Evolutionary conservation across 2,797 vertebrate species (phyloP).

Genomic region (Microcaecilia unicolor): DNA sequence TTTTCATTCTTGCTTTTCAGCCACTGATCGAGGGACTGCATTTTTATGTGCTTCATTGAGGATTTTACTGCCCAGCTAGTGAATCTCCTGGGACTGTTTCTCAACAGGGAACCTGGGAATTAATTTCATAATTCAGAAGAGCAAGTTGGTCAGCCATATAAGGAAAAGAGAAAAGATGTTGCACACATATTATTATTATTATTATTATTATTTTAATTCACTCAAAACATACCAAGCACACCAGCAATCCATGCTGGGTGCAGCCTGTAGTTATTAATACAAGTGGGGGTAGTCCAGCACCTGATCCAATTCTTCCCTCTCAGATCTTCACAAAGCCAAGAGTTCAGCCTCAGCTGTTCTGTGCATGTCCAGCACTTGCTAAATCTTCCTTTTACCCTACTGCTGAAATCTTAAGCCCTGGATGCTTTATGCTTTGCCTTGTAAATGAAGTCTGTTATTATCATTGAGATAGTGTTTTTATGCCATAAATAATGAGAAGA

Average conservation of each 20-base stretch:
- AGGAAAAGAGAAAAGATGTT: neutral
- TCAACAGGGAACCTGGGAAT: too few species aligned
- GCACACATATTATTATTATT: too few species aligned
- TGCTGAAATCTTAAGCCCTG: constrained; percentile 46
- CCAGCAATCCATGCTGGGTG: constrained; percentile 27
- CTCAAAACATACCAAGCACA: constrained; percentile 21
- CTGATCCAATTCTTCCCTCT: constrained; percentile 32
- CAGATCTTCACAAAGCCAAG: constrained; percentile 34
- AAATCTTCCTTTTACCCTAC: constrained; percentile 46
- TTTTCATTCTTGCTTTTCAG: too few species aligned
- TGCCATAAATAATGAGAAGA: constrained; percentile 65
- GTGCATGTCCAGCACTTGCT: constrained; percentile 42
- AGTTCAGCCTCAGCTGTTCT: constrained; percentile 41
- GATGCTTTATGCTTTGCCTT: constrained; percentile 53
- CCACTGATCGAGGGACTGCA: too few species aligned
- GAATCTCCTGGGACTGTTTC: too few species aligned
- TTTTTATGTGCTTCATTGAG: too few species aligned
- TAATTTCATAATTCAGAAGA: neutral
- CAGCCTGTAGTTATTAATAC: constrained; percentile 37
- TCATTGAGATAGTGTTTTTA: constrained; percentile 61
- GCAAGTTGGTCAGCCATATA: neutral
- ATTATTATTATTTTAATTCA: constrained; percentile 16
- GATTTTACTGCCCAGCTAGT: too few species aligned
- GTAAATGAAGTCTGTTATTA: constrained; percentile 65
- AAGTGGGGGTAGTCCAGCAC: constrained; percentile 24